A percentile compares a stretch with the other conserved stretches of the same genome.
phyloP scores from a whole-genome alignment of 1,140 invertebrate genomes.

The Diorhabda elongata region DNA sequence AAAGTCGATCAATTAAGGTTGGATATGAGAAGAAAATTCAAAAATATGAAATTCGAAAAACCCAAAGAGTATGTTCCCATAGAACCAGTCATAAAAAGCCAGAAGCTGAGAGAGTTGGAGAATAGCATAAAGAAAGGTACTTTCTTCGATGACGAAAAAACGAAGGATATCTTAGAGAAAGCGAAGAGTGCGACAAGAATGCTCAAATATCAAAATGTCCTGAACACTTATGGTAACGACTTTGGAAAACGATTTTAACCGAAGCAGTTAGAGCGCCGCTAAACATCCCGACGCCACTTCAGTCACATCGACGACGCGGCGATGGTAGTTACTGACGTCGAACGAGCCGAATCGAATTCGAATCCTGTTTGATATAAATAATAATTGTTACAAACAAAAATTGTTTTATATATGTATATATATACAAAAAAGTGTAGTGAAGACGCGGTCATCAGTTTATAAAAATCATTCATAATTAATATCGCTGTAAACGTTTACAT shows the following conservation, averaged over 20 bases:
- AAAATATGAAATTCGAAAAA: slow-evolving; percentile 38
- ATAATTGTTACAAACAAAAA: not conserved
- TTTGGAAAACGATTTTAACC: slow-evolving; percentile 30
- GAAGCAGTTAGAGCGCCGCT: slow-evolving; percentile 7
- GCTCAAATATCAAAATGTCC: slow-evolving; percentile 36
- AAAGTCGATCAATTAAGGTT: slow-evolving; percentile 39
- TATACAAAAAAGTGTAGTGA: slow-evolving; percentile 8
- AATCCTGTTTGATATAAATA: slow-evolving; percentile 9
- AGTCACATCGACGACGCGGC: slow-evolving; percentile 24
- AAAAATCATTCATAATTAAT: slow-evolving; percentile 1
- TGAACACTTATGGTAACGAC: slow-evolving; percentile 28
- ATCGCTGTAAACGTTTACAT: slow-evolving; percentile 9
- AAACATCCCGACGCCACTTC: slow-evolving; percentile 7
- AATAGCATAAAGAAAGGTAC: slow-evolving; percentile 42
- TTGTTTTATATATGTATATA: slow-evolving; percentile 7
- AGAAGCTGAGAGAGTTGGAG: slow-evolving; percentile 41
- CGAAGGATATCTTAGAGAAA: slow-evolving; percentile 43
- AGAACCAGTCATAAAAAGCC: slow-evolving; percentile 42
- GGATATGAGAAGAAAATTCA: slow-evolving; percentile 39
- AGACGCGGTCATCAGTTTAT: slow-evolving; percentile 4
- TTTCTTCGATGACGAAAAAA: slow-evolving; percentile 43
- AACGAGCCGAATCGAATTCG: slow-evolving; percentile 25
- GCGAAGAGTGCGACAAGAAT: slow-evolving; percentile 36
- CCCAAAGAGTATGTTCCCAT: slow-evolving; percentile 37
- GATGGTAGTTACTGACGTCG: slow-evolving; percentile 19